A percentile compares a stretch with the other conserved stretches of the same genome.
These are phyloP conservation scores for Tachypleus tridentatus DNA, from an alignment of 1,140 invertebrate genomes.

Conservation along the genomic window DNA sequence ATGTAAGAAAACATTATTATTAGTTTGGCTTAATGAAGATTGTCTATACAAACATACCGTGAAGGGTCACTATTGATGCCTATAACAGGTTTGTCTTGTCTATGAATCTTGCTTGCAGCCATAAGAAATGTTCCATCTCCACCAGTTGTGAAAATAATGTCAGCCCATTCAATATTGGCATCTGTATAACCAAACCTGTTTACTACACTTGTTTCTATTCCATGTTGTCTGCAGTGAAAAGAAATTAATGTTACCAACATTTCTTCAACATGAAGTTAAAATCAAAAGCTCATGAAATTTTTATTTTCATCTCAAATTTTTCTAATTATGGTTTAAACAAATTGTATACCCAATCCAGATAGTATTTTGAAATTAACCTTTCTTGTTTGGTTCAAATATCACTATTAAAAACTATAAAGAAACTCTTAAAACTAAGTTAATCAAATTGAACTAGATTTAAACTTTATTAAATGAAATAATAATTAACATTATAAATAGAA, in stretches of 20 bases:
- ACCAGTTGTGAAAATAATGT: constrained; percentile 86
- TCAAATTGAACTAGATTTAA: too few relatives aligned
- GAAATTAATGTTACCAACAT: constrained; percentile 18
- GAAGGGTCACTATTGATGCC: constrained; percentile 96
- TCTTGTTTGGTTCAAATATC: background rate
- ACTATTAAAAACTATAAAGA: background rate
- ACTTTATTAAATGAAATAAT: too few relatives aligned
- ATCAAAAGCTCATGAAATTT: too few relatives aligned
- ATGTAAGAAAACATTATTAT: background rate
- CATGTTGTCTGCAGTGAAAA: constrained; percentile 28
- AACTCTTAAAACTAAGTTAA: too few relatives aligned
- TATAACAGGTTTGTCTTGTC: constrained; percentile 70
- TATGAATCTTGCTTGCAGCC: constrained; percentile 68
- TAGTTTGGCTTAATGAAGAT: too few relatives aligned
- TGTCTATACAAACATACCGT: constrained; percentile 28
- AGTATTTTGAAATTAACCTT: background rate
- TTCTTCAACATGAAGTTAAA: background rate
- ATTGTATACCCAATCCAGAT: too few relatives aligned
- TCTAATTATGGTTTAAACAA: too few relatives aligned
- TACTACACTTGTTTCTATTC: constrained; percentile 66
- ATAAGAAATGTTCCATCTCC: constrained; percentile 97
- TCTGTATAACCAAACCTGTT: constrained; percentile 57
- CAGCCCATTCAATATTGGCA: constrained; percentile 74
- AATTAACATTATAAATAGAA: too few relatives aligned
- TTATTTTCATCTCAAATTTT: too few relatives aligned